These are phyloP conservation scores for Polydesmus complanatus DNA, from an alignment of 2,888 invertebrate species.

Conservation along the genomic window DNA sequence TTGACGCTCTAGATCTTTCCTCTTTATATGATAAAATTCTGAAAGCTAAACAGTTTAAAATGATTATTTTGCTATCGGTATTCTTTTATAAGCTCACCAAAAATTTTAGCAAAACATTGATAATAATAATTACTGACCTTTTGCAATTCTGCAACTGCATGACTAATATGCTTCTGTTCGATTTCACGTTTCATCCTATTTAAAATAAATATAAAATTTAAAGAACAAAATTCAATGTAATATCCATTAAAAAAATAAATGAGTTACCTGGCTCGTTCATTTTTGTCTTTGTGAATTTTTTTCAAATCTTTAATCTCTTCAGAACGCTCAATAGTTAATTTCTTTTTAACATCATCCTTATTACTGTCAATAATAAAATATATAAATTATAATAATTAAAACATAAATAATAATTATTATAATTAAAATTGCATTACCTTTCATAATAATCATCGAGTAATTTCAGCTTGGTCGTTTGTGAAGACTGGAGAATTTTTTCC, in stretches of 20 bases:
- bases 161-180: slow-evolving; percentile 38
- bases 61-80: no score
- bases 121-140: slow-evolving; percentile 9
- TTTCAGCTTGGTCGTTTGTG: slow-evolving; percentile 69
- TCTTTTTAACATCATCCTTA: slow-evolving; percentile 47
- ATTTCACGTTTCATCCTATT: slow-evolving; percentile 68
- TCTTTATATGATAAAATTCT: slow-evolving; percentile 58
- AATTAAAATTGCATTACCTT: slow-evolving; percentile 32
- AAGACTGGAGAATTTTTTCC: slow-evolving; percentile 63
- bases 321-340: slow-evolving; percentile 64
- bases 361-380: not conserved
- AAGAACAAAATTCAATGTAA: slow-evolving; percentile 11
- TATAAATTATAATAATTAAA: slow-evolving; percentile 1
- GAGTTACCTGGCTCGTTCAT: slow-evolving; percentile 50
- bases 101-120: no score
- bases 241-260: not conserved
- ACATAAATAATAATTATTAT: not conserved
- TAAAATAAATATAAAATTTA: slow-evolving; percentile 5
- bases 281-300: slow-evolving; percentile 77
- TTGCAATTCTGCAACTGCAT: slow-evolving; percentile 17
- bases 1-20: slow-evolving; percentile 57
- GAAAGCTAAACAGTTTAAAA: no score
- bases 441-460: slow-evolving; percentile 51
- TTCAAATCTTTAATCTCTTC: slow-evolving; percentile 77
- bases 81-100: no score